Evolutionary conservation across 2,113 vertebrate genomes (phyloP).

Genomic region (Cebidichthys violaceus): DNA sequence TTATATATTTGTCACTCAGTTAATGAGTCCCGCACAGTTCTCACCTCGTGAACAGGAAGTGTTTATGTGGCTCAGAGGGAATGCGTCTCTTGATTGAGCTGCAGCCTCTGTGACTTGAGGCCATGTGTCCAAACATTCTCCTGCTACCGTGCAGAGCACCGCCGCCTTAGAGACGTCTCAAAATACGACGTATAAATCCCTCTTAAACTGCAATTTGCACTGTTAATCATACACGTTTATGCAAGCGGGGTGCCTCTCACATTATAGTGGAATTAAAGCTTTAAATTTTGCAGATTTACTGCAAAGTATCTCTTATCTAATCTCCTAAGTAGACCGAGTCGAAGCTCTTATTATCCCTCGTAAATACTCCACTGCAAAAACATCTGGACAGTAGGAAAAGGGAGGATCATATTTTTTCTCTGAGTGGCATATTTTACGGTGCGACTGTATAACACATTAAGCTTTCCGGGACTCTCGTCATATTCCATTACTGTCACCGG

Average conservation of each 20-base stretch:
- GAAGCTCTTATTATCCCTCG: slow-evolving; percentile 50
- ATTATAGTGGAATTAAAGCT: neutral
- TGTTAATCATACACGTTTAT: neutral
- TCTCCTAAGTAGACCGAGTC: slow-evolving; percentile 47
- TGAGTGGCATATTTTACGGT: slow-evolving; percentile 61
- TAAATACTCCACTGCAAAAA: slow-evolving; percentile 63
- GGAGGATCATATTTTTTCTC: slow-evolving; percentile 58
- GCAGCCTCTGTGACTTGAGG: slow-evolving; percentile 51
- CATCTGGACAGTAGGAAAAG: slow-evolving; percentile 62
- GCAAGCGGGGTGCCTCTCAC: neutral
- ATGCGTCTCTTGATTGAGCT: slow-evolving; percentile 67
- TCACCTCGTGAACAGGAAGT: slow-evolving; percentile 67
- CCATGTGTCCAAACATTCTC: slow-evolving; percentile 50
- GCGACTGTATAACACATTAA: slow-evolving; percentile 61
- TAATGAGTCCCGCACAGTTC: slow-evolving; percentile 44
- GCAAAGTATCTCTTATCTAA: slow-evolving; percentile 52
- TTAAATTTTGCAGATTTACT: slow-evolving; percentile 55
- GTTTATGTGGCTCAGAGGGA: slow-evolving; percentile 65
- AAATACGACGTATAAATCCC: neutral
- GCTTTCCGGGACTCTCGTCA: slow-evolving; percentile 22
- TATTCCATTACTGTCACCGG: slow-evolving; percentile 34
- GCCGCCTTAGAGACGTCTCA: slow-evolving; percentile 3
- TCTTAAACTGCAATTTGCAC: neutral
- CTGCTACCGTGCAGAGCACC: slow-evolving; percentile 42
- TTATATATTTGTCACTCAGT: neutral